phyloP scores from a whole-genome alignment of 2,888 invertebrate species.

The Galerucella nymphaeae region DNA sequence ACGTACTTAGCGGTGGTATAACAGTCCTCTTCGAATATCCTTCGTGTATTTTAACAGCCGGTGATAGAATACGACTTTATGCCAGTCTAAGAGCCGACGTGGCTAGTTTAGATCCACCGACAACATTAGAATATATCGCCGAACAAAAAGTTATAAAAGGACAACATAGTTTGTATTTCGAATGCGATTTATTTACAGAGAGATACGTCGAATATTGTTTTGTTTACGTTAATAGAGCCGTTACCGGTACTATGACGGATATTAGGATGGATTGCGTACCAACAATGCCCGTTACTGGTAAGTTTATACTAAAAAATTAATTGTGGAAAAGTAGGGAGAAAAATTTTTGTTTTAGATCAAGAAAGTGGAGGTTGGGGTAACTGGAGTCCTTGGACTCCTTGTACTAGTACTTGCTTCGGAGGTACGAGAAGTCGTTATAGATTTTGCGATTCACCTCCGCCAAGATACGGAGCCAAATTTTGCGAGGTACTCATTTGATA shows the following conservation, averaged over 20 bases:
- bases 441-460: conserved; percentile 89
- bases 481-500: conserved; percentile 74
- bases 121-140: conserved; percentile 73
- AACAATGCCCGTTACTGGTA: conserved; percentile 83
- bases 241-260: conserved; percentile 86
- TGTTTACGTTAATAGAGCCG: conserved; percentile 87
- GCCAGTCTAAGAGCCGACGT: conserved; percentile 79
- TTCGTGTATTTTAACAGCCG: conserved; percentile 79
- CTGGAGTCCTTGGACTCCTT: conserved; percentile 89
- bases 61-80: conserved; percentile 83
- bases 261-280: conserved; percentile 88
- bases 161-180: conserved; percentile 80
- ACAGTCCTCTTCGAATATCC: conserved; percentile 87
- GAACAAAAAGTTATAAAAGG: conserved; percentile 72
- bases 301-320: conserved; percentile 42
- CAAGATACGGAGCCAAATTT: conserved; percentile 88
- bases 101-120: conserved; percentile 74
- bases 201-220: conserved; percentile 88
- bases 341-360: conserved; percentile 68
- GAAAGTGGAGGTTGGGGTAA: conserved; percentile 81
- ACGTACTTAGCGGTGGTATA: conserved; percentile 76
- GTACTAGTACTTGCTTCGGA: conserved; percentile 80
- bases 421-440: conserved; percentile 86
- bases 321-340: neutral
- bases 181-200: conserved; percentile 86